Evolutionary conservation across 2,888 invertebrate genomes (phyloP).

Genomic region (Polylopha cassiicola): DNA sequence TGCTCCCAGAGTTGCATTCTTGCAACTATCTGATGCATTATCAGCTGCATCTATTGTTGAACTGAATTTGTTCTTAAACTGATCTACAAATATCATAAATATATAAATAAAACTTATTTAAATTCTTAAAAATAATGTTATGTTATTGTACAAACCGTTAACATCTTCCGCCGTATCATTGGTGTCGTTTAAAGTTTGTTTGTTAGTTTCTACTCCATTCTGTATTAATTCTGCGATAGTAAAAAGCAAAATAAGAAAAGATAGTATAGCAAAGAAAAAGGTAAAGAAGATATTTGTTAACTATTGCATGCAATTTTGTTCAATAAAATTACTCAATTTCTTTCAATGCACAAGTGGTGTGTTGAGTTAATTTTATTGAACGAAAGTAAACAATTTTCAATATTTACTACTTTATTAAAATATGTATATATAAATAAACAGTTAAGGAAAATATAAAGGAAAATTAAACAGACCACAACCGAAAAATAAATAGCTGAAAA

Average conservation of each 20-base stretch:
- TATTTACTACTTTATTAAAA: too few species aligned
- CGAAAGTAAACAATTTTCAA: too few species aligned
- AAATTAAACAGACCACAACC: too few species aligned
- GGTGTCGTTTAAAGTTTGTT: constrained; percentile 19
- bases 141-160: constrained; percentile 29
- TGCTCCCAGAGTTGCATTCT: constrained; percentile 33
- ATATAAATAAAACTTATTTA: constrained; percentile 10
- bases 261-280: too few species aligned
- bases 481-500: too few species aligned
- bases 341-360: too few species aligned
- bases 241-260: constrained; percentile 23
- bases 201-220: constrained; percentile 19
- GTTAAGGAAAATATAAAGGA: too few species aligned
- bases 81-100: constrained; percentile 36
- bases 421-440: too few species aligned
- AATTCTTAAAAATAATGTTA: constrained; percentile 13
- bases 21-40: constrained; percentile 27
- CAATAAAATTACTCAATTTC: too few species aligned
- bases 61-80: constrained; percentile 32
- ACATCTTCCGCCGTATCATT: constrained; percentile 21
- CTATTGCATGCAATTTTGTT: too few species aligned
- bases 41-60: constrained; percentile 30
- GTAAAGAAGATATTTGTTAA: too few species aligned
- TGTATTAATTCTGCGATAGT: constrained; percentile 30
- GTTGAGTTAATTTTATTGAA: too few species aligned